A percentile compares a stretch with the other conserved stretches of the same genome.
phyloP scores from a whole-genome alignment of 2,113 vertebrate species.

The Delphinus delphis region DNA sequence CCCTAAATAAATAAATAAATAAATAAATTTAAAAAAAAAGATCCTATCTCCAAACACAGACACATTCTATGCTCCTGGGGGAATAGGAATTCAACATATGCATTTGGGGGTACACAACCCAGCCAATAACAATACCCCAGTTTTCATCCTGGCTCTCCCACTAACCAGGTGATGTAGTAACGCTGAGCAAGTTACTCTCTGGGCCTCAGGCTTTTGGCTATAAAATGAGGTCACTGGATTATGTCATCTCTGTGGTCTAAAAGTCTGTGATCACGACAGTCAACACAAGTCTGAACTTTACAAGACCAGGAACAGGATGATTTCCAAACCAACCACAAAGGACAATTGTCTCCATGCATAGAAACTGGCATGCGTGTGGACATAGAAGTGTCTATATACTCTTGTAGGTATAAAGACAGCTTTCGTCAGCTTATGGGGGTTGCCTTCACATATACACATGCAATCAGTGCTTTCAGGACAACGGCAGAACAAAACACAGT shows the following conservation, averaged over 20 bases:
- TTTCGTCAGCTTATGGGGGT: background rate
- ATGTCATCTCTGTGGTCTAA: background rate
- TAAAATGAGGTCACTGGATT: background rate
- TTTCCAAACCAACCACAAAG: slow-evolving; percentile 44
- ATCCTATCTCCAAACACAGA: background rate
- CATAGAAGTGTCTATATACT: background rate
- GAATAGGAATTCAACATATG: background rate
- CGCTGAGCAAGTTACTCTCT: background rate
- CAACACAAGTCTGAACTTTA: background rate
- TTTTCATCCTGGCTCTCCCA: background rate
- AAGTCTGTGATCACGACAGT: background rate
- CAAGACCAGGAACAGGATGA: slow-evolving; percentile 3
- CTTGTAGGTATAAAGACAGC: background rate
- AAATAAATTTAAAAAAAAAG: background rate
- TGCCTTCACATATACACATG: background rate
- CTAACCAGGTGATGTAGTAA: background rate
- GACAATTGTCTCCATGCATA: background rate
- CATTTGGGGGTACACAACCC: background rate
- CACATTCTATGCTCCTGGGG: background rate
- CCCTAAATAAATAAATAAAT: too few species aligned
- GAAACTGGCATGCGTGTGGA: background rate
- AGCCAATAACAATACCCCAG: background rate
- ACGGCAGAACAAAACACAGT: background rate
- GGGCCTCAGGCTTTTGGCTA: background rate
- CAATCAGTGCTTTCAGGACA: background rate